phyloP scores from a whole-genome alignment of 2,888 invertebrate genomes.

The Baronia brevicornis region DNA sequence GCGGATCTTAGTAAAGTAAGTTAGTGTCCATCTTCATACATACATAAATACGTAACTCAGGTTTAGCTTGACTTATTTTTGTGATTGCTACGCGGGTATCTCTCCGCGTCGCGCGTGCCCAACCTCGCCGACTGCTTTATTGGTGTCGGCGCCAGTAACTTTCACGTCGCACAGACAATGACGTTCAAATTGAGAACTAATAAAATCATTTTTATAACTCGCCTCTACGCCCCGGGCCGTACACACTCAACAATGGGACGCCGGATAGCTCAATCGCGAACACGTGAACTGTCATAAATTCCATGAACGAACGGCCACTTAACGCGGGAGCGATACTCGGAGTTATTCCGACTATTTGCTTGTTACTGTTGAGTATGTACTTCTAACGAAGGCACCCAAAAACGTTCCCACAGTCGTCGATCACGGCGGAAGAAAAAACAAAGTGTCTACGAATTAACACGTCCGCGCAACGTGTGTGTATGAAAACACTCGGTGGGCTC shows the following conservation, averaged over 20 bases:
- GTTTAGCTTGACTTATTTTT: too few relatives aligned
- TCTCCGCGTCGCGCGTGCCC: conserved; percentile 42
- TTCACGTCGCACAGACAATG: conserved; percentile 70
- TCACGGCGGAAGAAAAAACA: conserved; percentile 66
- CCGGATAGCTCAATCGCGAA: conserved; percentile 45
- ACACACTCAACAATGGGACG: conserved; percentile 37
- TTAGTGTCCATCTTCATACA: too few relatives aligned
- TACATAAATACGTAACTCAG: too few relatives aligned
- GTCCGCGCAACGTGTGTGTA: conserved; percentile 68
- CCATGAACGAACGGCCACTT: conserved; percentile 57
- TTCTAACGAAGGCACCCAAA: conserved; percentile 69
- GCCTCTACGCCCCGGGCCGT: conserved; percentile 30
- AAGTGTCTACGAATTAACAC: conserved; percentile 75
- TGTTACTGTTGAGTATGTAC: conserved; percentile 66
- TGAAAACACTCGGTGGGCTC: conserved; percentile 67
- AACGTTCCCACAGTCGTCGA: conserved; percentile 74
- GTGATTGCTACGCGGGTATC: conserved; percentile 15
- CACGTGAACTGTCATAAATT: conserved; percentile 62
- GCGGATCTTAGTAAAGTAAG: too few relatives aligned
- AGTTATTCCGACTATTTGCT: conserved; percentile 67
- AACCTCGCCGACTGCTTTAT: conserved; percentile 56
- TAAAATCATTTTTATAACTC: conserved; percentile 66
- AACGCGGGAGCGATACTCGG: conserved; percentile 63
- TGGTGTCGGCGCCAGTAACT: conserved; percentile 72
- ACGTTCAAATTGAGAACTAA: conserved; percentile 65